Evolutionary conservation across 2,113 vertebrate genomes (phyloP).

Genomic region (mouse (Mus musculus)): DNA sequence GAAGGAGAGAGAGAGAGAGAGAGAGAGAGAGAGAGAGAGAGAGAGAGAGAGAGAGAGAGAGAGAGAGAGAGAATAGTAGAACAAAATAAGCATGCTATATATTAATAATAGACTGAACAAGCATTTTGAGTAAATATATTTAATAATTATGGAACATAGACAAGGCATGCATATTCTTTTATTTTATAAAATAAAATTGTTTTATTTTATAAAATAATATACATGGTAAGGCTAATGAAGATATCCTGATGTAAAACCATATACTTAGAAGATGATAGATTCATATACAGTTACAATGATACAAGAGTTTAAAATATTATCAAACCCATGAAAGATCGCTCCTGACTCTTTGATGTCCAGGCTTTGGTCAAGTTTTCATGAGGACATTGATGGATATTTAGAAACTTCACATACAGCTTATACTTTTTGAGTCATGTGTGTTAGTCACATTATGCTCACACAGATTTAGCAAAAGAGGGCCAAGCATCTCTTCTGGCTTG

Average conservation of each 20-base stretch:
- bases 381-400: background rate
- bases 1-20: no score
- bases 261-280: background rate
- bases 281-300: background rate
- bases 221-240: background rate
- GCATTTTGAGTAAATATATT: background rate
- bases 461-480: background rate
- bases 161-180: background rate
- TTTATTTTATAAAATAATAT: background rate
- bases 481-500: background rate
- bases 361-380: background rate
- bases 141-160: background rate
- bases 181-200: background rate
- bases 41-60: background rate
- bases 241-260: background rate
- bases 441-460: background rate
- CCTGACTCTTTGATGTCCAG: background rate
- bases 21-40: background rate
- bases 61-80: background rate
- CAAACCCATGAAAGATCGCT: background rate
- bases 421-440: background rate
- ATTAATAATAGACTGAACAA: background rate
- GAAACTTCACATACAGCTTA: background rate
- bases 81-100: background rate
- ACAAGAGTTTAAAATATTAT: background rate